Evolutionary conservation across 2,113 vertebrate genomes (phyloP).

Genomic region (Promerops cafer): DNA sequence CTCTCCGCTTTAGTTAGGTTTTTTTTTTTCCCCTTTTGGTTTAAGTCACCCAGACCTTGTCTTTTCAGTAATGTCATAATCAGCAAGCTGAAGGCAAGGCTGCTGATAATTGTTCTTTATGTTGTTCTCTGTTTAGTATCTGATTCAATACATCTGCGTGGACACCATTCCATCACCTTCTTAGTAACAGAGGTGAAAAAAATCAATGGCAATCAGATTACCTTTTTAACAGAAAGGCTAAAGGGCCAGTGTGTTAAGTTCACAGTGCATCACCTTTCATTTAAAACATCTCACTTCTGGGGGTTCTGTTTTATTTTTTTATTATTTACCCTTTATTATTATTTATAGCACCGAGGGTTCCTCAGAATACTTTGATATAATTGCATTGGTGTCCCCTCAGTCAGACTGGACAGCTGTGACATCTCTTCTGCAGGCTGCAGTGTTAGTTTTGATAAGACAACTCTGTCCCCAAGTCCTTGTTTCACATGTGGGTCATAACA

Average conservation of each 20-base stretch:
- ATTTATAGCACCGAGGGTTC: conserved; percentile 63
- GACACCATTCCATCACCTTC: conserved; percentile 88
- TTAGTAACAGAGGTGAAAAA: conserved; percentile 85
- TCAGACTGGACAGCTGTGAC: not conserved
- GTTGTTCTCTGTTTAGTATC: conserved; percentile 84
- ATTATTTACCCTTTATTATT: conserved; percentile 82
- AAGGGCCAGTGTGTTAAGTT: conserved; percentile 82
- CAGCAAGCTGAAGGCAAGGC: conserved; percentile 80
- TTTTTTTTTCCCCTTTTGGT: conserved; percentile 11
- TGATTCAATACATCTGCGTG: conserved; percentile 87
- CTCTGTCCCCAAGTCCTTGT: not conserved
- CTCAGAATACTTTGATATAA: conserved; percentile 3
- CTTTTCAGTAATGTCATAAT: conserved; percentile 82
- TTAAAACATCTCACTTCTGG: conserved; percentile 77
- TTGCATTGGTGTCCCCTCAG: conserved; percentile 25
- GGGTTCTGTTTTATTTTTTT: conserved; percentile 63
- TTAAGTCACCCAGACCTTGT: conserved; percentile 78
- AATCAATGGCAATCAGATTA: conserved; percentile 97
- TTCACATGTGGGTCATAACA: not conserved
- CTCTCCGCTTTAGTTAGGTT: not conserved
- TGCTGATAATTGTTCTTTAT: conserved; percentile 86
- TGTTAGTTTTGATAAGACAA: not conserved
- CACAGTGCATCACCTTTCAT: conserved; percentile 84
- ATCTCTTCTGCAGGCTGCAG: not conserved
- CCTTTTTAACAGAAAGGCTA: conserved; percentile 88